Base-by-base conservation (phyloP, 1,140 invertebrate genomes). In the Lucilia cuprina region DNA sequence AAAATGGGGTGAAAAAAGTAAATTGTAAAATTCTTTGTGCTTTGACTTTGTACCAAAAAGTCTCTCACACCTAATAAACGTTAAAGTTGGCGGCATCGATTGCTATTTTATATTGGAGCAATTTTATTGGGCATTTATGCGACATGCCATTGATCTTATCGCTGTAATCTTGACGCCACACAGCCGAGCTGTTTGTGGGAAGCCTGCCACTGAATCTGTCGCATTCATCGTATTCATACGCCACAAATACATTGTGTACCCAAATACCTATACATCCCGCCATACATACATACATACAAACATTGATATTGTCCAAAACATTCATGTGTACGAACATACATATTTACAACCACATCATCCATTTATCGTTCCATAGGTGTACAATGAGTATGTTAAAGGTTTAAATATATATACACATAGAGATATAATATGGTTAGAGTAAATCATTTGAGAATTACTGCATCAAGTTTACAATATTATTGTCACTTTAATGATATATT, bases 71-170 rank as follows among this genome's bases (percentile, higher is more conserved):
- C 75, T 78, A 78, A 78, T 78, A 78, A 78, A 78, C 75, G 75
- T 78, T 78, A 82, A 55, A 55, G 60, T 83, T 74, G 82, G 83
- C 85, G 83, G 85, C 85, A 80, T 41, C 83, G 84, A 84, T 84
- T 84, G 85, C 85, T 84, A 85, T 83, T 84, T 82, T 83, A 85
- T 85, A 85, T 83, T 85, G 83, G 85, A 85, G 82, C 84, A 74
- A 83, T 85, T 85, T 85, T 85, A 85, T 85, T 85, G 84, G 77
- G 85, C 85, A 85, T 83, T 85, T 84, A 85, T 85, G 78, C 84
- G 85, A 86, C 84, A 85, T 70, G 60, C 85, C 83, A 85, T 86
- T 85, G 85, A 86, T 86, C 85, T 86, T 86, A 85, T 86, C 84
- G 82, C 82, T 80, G 83, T 85, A 84, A 86, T 86, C 85, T 86